These are phyloP conservation scores for Myoxocephalus aenaeus DNA, from an alignment of 2,797 vertebrate species.

Conservation along the genomic window DNA sequence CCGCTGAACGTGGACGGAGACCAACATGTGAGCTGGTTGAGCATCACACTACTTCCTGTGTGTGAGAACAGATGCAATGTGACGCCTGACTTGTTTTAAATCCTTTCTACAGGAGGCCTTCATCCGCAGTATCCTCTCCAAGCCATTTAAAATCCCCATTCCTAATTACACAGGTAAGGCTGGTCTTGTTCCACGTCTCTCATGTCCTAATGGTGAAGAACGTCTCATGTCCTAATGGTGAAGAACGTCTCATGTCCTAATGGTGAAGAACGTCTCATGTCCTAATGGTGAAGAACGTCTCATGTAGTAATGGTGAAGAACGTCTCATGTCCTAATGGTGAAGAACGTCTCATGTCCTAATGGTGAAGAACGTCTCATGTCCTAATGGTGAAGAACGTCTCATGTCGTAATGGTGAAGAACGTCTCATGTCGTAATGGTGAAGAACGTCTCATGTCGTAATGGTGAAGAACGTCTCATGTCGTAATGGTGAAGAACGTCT, in stretches of 20 bases:
- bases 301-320: not conserved
- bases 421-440: too few species aligned
- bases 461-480: too few species aligned
- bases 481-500: not conserved
- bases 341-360: too few species aligned
- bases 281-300: too few species aligned
- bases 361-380: too few species aligned
- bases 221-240: too few species aligned
- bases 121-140: conserved; percentile 96
- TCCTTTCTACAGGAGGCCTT: conserved; percentile 90
- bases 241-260: too few species aligned
- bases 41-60: not conserved
- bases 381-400: too few species aligned
- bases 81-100: conserved; percentile 5
- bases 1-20: conserved; percentile 87
- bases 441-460: too few species aligned
- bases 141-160: conserved; percentile 97
- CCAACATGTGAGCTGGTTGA: conserved; percentile 87
- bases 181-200: not conserved
- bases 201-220: too few species aligned
- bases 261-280: too few species aligned
- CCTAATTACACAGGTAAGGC: conserved; percentile 94
- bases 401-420: not conserved
- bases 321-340: too few species aligned
- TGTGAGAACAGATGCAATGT: not conserved